Evolutionary conservation across 2,797 vertebrate genomes (phyloP).

Genomic region (Cuniculus paca): DNA sequence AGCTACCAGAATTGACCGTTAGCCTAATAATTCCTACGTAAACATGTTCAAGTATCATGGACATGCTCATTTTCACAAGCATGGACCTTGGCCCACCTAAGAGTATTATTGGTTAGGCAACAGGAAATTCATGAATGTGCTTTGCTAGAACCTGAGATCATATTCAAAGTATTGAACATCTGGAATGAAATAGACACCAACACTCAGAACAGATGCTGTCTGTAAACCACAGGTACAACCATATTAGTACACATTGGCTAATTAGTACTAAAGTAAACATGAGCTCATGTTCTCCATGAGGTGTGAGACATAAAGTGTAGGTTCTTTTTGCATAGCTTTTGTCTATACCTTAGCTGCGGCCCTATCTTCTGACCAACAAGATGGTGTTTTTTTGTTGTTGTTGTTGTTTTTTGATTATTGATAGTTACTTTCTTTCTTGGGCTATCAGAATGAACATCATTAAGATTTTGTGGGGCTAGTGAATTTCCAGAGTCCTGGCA

Average conservation of each 20-base stretch:
- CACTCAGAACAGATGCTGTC: not conserved
- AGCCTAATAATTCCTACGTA: not conserved
- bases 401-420: not conserved
- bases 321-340: conserved; percentile 12
- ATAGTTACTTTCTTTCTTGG: conserved; percentile 45
- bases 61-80: not conserved
- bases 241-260: not conserved
- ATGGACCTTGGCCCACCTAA: not conserved
- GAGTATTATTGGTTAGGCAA: conserved; percentile 28
- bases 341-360: not conserved
- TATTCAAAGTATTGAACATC: conserved; percentile 14
- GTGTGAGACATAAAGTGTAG: not conserved
- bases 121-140: not conserved
- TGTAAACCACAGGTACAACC: not conserved
- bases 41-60: not conserved
- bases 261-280: not conserved
- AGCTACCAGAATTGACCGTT: not conserved
- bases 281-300: not conserved
- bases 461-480: not conserved
- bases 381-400: not conserved
- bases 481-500: conserved; percentile 39
- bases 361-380: conserved; percentile 24
- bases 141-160: not conserved
- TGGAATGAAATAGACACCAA: not conserved
- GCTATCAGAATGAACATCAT: conserved; percentile 42